Conservation (phyloP, 2,113 vertebrate genomes). For the Equus quagga region DNA sequence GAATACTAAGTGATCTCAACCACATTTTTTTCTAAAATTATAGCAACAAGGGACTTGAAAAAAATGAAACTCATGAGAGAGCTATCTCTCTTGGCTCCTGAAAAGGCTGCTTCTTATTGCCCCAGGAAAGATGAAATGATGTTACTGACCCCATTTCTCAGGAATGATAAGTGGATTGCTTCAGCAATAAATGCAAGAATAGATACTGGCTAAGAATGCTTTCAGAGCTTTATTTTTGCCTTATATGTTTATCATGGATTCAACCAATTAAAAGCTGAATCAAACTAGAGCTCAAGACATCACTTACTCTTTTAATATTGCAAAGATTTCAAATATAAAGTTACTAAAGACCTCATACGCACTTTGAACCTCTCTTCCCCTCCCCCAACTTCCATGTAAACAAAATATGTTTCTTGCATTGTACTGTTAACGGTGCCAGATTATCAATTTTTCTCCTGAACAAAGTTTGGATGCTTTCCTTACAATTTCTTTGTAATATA, state of each 20-base stretch:
- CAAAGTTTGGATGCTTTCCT: slow-evolving; percentile 63
- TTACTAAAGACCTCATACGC: neutral
- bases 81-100: slow-evolving; percentile 72
- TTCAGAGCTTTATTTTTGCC: slow-evolving; percentile 58
- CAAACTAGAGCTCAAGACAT: neutral
- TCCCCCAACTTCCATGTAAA: slow-evolving; percentile 5
- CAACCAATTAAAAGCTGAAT: neutral
- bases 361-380: neutral
- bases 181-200: slow-evolving; percentile 60
- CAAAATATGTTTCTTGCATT: slow-evolving; percentile 55
- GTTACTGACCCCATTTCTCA: slow-evolving; percentile 66
- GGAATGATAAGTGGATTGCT: slow-evolving; percentile 60
- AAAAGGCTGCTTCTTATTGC: slow-evolving; percentile 59
- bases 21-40: slow-evolving; percentile 70
- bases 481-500: slow-evolving; percentile 64
- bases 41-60: slow-evolving; percentile 69
- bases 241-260: slow-evolving; percentile 65
- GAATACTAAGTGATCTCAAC: slow-evolving; percentile 68
- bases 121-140: slow-evolving; percentile 60
- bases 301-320: slow-evolving; percentile 21
- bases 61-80: slow-evolving; percentile 73
- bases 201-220: slow-evolving; percentile 25
- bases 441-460: slow-evolving; percentile 53
- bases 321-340: slow-evolving; percentile 23
- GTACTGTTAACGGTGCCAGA: slow-evolving; percentile 37